Percentiles rank a stretch among this genome's conserved stretches.
These are phyloP conservation scores for Deroplatys truncata DNA, from an alignment of 2,888 invertebrate species.

Conservation along the genomic window DNA sequence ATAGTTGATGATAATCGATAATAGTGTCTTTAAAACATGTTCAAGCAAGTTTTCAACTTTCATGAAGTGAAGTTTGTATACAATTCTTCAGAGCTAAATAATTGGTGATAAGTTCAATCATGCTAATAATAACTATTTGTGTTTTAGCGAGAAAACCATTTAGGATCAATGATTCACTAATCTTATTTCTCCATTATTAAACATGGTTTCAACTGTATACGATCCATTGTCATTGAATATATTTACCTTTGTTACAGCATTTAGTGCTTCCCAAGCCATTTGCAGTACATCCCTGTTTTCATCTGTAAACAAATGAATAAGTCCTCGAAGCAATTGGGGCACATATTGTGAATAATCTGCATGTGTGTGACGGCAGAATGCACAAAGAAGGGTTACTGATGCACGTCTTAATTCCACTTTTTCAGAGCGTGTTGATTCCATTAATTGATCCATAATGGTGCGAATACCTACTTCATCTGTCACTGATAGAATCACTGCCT, in stretches of 20 bases:
- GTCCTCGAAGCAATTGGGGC: slow-evolving; percentile 80
- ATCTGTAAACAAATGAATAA: slow-evolving; percentile 81
- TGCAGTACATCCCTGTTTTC: slow-evolving; percentile 74
- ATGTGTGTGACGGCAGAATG: slow-evolving; percentile 85
- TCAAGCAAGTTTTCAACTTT: no score
- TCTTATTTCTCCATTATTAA: no score
- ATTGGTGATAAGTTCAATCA: no score
- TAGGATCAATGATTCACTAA: no score
- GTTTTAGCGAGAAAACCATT: no score
- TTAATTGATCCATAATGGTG: slow-evolving; percentile 79
- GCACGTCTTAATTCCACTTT: slow-evolving; percentile 66
- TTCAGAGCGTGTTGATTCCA: slow-evolving; percentile 68
- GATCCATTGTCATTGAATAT: not conserved
- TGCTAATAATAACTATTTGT: no score
- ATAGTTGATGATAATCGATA: no score
- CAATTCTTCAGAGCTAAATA: no score
- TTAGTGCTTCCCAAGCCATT: slow-evolving; percentile 88
- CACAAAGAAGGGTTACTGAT: slow-evolving; percentile 80
- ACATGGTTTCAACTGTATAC: no score
- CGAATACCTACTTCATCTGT: slow-evolving; percentile 82
- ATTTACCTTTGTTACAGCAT: slow-evolving; percentile 74
- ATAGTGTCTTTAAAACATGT: no score
- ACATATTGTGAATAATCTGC: slow-evolving; percentile 85
- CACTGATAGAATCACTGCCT: slow-evolving; percentile 88
- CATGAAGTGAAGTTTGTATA: no score